phyloP scores from a whole-genome alignment of 2,113 vertebrate genomes.

The Rhinopithecus roxellana region DNA sequence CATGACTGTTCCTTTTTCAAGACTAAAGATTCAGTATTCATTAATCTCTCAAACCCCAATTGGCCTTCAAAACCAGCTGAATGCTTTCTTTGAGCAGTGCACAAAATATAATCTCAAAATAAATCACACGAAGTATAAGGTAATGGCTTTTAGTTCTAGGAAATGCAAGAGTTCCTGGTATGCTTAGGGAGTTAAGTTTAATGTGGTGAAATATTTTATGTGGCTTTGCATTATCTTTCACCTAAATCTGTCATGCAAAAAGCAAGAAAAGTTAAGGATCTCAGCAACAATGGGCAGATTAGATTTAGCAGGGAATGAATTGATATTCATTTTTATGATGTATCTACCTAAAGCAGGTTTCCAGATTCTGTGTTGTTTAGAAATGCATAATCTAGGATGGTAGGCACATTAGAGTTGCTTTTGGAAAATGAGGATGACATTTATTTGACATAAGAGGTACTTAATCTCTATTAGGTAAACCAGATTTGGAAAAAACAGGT shows the following conservation, averaged over 20 bases:
- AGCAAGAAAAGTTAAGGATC: conserved; percentile 43
- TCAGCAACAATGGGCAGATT: conserved; percentile 31
- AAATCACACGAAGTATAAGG: conserved; percentile 70
- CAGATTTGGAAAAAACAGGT: neutral
- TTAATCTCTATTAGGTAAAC: conserved; percentile 6
- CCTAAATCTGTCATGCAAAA: conserved; percentile 64
- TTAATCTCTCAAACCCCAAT: conserved; percentile 67
- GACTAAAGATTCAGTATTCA: conserved; percentile 63
- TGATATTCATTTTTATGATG: conserved; percentile 29
- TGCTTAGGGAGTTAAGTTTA: conserved; percentile 64
- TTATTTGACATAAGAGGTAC: neutral
- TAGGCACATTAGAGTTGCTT: conserved; percentile 31
- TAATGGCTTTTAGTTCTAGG: conserved; percentile 68
- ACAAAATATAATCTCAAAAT: conserved; percentile 74
- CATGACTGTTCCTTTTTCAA: conserved; percentile 49
- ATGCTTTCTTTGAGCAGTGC: conserved; percentile 60
- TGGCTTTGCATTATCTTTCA: conserved; percentile 63
- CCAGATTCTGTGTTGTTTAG: neutral
- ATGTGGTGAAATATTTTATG: conserved; percentile 67
- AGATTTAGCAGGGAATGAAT: conserved; percentile 49
- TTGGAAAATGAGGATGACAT: conserved; percentile 30
- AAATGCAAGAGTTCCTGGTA: conserved; percentile 67
- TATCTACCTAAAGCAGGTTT: neutral
- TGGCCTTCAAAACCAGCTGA: conserved; percentile 58
- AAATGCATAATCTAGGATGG: neutral